Evolutionary conservation across 2,797 vertebrate species (phyloP), one percentile per base, ranked within the genome.

Genomic region (Botia almorhae): DNA sequence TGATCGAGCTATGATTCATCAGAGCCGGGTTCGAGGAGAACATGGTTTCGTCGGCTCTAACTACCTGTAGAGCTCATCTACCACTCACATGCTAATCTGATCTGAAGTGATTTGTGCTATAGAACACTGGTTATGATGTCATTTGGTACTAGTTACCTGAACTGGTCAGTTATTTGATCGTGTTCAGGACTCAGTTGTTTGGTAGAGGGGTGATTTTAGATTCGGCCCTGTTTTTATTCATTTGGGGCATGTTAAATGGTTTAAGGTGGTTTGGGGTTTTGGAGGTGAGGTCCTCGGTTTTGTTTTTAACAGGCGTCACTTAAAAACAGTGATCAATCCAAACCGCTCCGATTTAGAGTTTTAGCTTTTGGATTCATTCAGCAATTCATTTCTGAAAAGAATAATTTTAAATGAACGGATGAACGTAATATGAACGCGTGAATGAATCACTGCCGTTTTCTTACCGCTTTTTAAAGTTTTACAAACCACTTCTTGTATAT

Each of bases 391-490:
- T 91, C 89, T 92, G 90, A 91, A 89, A 90, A 91, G 86, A 89
- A 90, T 90, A 86, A 88, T 63, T 83, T 71, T 21, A 55, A 70
- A 81, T 12, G 78, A 78, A 46, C 56, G 71, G 76, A 46, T 63
- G 71, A 82, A 84, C 69, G 70, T 39, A 60, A 68, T 51, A 43
- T 85, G 87, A 89, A 23, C 80, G 17, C 88, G 87, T 89, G 91
- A 92, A 92, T 91, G 89, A 87, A 94, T 95, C 94, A 96, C 97
- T 96, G 96, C 97, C 96, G 95, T 97, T 97, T 97, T 95, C 96
- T 92, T 93, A 94, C 87, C 92, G 90, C 90, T 94, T 95, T 95
- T 95, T 94, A 93, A 91, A 94, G 95, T 95, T 94, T 96, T 95
- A 95, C 92, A 93, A 88, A 93, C 94, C 93, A 94, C 93, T 94